Base-by-base conservation (phyloP, 2,797 vertebrate species). In the Phaenicophaeus curvirostris region DNA sequence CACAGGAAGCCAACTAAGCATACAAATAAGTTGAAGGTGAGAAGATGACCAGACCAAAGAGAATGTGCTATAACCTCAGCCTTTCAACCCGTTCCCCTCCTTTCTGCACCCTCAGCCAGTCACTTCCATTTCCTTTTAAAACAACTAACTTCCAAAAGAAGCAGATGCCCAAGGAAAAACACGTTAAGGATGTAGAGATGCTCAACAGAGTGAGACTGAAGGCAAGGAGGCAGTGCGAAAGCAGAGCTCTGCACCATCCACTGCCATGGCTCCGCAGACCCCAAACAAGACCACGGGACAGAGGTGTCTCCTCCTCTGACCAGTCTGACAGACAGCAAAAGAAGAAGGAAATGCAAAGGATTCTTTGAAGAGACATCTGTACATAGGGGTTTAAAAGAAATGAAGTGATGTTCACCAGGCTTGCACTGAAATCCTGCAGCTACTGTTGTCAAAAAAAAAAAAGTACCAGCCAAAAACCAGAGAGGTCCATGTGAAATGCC, bases 11-110 rank as follows among this genome's bases (percentile, higher is more conserved):
- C 88, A 95, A 71, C 85, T 79, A 15, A 67, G 80, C 74, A 86
- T 92, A 91, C 78, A 94, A 93, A 95, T 90, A 96, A 93, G 78
- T 80, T 90, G 71, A 87, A 96, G 93, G 96, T 96, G 90, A 95
- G 95, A 80, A 74, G 80, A 86, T 5, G 33, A 91, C 53, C 75
- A 75, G 87, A 59, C 13, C 4, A 11, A 63, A 59, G n/a, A 87
- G 37, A 74, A 77, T 74, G 41, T 5, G 35, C 81, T 61, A 39
- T 39, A 80, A 72, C n/a, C 11, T 61, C 87, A 54, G 61, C 35
- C 39, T 62, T 74, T 35, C 25, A 50, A 63, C n/a, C 79, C 63
- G 54, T 16, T 74, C 23, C 44, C 57, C 79, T 77, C 53, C 33
- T 54, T 57, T 78, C 75, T 33, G 31, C 8, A 18, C 27, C 48